Evolutionary conservation across 2,113 vertebrate genomes (phyloP).

Genomic region (Cyphomyrus plagiostoma): DNA sequence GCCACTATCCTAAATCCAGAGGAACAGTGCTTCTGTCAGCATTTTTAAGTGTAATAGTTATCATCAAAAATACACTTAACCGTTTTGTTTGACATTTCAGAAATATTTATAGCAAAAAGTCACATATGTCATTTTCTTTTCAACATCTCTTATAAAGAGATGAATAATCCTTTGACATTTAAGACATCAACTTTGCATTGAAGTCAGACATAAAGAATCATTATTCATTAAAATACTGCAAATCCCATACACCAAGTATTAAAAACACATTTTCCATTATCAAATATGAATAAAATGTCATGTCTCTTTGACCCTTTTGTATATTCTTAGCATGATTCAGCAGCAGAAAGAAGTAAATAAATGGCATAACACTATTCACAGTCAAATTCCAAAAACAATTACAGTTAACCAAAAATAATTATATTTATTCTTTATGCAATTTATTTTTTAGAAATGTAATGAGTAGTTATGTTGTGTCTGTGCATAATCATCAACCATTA

Average conservation of each 20-base stretch:
- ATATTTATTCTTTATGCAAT: neutral
- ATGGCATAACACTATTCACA: neutral
- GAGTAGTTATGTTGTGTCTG: neutral
- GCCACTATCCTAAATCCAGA: neutral
- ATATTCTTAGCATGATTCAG: neutral
- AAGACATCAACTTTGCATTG: neutral
- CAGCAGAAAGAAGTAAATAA: neutral
- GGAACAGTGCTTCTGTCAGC: neutral
- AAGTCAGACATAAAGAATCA: neutral
- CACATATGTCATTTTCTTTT: neutral
- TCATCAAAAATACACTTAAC: neutral
- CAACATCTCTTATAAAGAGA: neutral
- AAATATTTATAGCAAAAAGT: neutral
- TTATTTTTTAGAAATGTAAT: neutral
- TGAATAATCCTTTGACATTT: neutral
- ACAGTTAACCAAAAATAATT: neutral
- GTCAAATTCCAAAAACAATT: neutral
- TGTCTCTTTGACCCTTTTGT: neutral
- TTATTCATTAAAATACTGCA: neutral
- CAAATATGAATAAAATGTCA: neutral
- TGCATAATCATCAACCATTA: neutral
- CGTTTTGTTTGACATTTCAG: neutral
- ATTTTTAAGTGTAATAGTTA: neutral
- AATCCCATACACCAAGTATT: neutral
- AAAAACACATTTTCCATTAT: neutral